Percentiles rank a stretch among this genome's conserved stretches.
Conservation (phyloP, 2,888 invertebrate species). For the Ceraclea dissimilis region DNA sequence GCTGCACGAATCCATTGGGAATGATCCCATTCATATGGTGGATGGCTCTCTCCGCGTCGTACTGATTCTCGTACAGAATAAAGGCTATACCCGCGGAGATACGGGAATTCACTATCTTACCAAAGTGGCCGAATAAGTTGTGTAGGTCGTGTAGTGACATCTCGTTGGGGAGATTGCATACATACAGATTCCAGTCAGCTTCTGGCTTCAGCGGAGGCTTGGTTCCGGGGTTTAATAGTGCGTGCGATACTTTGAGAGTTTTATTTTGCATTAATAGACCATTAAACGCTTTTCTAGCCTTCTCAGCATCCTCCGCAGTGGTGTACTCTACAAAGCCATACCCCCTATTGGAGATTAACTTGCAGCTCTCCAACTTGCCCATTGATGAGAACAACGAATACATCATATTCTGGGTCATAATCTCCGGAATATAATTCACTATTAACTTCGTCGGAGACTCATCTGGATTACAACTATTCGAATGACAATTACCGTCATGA, state of each 20-base stretch:
- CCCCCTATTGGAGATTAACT: conserved; percentile 50
- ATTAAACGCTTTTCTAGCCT: conserved; percentile 48
- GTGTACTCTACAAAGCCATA: conserved; percentile 51
- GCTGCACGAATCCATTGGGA: conserved; percentile 48
- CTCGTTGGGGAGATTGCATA: conserved; percentile 51
- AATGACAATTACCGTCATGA: conserved; percentile 51
- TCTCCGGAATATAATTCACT: conserved; percentile 52
- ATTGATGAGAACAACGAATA: conserved; percentile 49
- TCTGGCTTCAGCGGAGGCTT: conserved; percentile 49
- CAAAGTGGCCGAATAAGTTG: conserved; percentile 49
- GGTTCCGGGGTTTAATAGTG: conserved; percentile 44
- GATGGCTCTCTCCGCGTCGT: conserved; percentile 47
- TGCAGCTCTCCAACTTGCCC: conserved; percentile 53
- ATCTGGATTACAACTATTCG: conserved; percentile 45
- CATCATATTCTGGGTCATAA: conserved; percentile 53
- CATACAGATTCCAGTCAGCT: conserved; percentile 51
- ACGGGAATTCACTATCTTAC: conserved; percentile 50
- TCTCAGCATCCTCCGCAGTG: conserved; percentile 46
- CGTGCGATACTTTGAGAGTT: conserved; percentile 48
- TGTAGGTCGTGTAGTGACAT: conserved; percentile 51
- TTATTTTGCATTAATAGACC: conserved; percentile 50
- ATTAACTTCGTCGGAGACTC: conserved; percentile 52
- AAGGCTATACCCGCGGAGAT: conserved; percentile 50
- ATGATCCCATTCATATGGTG: conserved; percentile 45
- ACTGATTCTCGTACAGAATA: conserved; percentile 47